Base-by-base conservation (phyloP, 2,888 invertebrate species). In the Thecophora atra region DNA sequence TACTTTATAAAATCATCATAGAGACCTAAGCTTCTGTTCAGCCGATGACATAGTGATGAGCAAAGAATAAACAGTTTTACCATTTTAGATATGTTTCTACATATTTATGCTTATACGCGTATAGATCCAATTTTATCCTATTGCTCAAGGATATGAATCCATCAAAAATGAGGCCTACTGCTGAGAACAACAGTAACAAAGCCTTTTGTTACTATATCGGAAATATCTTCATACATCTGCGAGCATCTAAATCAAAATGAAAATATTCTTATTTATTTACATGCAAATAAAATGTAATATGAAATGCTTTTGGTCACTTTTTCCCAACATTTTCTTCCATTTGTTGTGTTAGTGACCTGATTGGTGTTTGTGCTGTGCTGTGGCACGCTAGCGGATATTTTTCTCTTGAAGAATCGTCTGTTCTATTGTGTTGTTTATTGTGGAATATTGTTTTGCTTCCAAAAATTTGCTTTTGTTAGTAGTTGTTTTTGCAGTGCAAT, bases 251-350 rank as follows among this genome's bases (percentile, higher is more conserved):
- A 37, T n/a, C 47, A 47, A 1, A 47, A 47, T n/a, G 5, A 47
- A 47, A n/a, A 47, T 47, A 47, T n/a, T 58, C 28, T 21, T n/a
- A 64, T 64, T 26, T 47, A 64, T 64, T 47, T 44, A 47, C 47
- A 47, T 64, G n/a, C 5, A 64, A 47, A 64, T 64, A 24, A 64
- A 64, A 47, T 64, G 44, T 44, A 64, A 37, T 17, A 64, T 17
- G 63, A 24, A 42, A n/a, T 47, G 24, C 15, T 47, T 26, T 21
- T 4, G 15, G 13, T 8, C 24, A 26, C n/a, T 26, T 47, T 26
- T 47, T 4, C n/a, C n/a, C n/a, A n/a, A n/a, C n/a, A 26, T 15
- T n/a, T 30, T 28, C 15, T 28, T 58, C 26, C 58, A 24, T 28
- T 24, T 58, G 21, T 15, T 58, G 26, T 58, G 8, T 13, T 24